These are phyloP conservation scores for Champsocephalus gunnari DNA, from an alignment of 2,797 vertebrate species.

Conservation along the genomic window DNA sequence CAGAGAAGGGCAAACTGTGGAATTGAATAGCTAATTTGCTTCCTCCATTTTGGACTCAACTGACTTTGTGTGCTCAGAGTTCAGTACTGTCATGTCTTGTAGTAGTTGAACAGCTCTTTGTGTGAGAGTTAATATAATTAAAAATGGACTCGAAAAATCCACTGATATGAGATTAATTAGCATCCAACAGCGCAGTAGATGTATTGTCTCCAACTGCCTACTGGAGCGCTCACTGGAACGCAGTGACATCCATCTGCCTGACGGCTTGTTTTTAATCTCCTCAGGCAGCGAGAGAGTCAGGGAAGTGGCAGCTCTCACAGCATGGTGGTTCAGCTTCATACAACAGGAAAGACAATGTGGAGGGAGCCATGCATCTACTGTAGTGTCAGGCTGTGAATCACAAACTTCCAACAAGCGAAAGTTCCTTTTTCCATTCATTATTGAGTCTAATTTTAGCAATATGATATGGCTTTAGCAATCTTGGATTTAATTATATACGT, in stretches of 20 bases:
- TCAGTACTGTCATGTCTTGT: too few relatives aligned
- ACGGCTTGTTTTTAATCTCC: constrained; percentile 62
- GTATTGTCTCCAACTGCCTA: constrained; percentile 54
- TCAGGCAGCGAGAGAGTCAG: constrained; percentile 47
- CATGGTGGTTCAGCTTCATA: constrained; percentile 35
- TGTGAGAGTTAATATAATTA: too few relatives aligned
- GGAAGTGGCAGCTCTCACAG: constrained; percentile 65
- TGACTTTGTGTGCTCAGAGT: too few relatives aligned
- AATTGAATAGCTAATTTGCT: too few relatives aligned
- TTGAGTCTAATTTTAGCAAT: neutral
- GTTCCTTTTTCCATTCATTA: neutral
- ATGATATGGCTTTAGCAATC: neutral
- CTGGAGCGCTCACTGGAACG: constrained; percentile 40
- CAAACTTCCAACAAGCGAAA: constrained; percentile 3
- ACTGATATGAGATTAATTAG: constrained; percentile 52
- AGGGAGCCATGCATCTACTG: constrained; percentile 39
- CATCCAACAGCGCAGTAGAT: constrained; percentile 40
- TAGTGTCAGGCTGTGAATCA: constrained; percentile 1
- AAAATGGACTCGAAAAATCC: too few relatives aligned
- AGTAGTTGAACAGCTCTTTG: too few relatives aligned
- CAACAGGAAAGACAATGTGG: constrained; percentile 26
- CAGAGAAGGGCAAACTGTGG: too few relatives aligned
- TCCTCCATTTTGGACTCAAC: too few relatives aligned
- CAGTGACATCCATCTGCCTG: constrained; percentile 68
- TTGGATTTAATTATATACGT: neutral